Conservation (phyloP, 2,888 invertebrate species). For the Pasiphila rectangulata region DNA sequence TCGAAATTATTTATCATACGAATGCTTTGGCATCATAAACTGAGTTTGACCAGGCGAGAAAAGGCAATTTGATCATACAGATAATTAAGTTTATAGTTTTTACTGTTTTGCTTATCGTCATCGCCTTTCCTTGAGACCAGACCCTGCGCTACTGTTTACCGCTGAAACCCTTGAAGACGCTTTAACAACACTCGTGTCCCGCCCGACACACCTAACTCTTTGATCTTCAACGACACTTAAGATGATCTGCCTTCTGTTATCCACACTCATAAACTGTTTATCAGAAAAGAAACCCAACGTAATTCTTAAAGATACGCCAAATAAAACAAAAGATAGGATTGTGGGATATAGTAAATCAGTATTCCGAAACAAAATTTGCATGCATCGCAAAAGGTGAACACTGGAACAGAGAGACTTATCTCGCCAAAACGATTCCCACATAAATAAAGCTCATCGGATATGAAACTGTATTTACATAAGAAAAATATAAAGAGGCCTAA, state of each 20-base stretch:
- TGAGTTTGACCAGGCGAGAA: no score
- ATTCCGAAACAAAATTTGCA: constrained; percentile 65
- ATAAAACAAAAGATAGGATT: constrained; percentile 34
- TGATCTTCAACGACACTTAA: constrained; percentile 73
- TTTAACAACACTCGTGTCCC: constrained; percentile 66
- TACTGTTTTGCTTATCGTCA: no score
- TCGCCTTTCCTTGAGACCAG: constrained; percentile 37
- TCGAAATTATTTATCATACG: no score
- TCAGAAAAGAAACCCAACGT: constrained; percentile 29
- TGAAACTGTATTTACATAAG: constrained; percentile 80
- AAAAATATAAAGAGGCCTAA: constrained; percentile 81
- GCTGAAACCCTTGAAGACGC: constrained; percentile 70
- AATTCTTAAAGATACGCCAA: constrained; percentile 26
- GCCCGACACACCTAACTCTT: constrained; percentile 60
- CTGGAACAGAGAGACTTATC: constrained; percentile 73
- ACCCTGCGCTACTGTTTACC: constrained; percentile 65
- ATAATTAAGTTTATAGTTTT: no score
- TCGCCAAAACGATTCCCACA: constrained; percentile 81
- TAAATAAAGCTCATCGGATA: constrained; percentile 82
- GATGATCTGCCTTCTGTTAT: constrained; percentile 39
- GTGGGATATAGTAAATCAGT: constrained; percentile 57
- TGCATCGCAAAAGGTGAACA: constrained; percentile 70
- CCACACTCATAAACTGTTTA: constrained; percentile 41
- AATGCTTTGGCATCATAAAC: no score
- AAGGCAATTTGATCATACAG: no score